Percentiles rank a stretch among this genome's conserved stretches.
Conservation (phyloP, 2,888 invertebrate species). For the Hirtodrosophila cameraria region DNA sequence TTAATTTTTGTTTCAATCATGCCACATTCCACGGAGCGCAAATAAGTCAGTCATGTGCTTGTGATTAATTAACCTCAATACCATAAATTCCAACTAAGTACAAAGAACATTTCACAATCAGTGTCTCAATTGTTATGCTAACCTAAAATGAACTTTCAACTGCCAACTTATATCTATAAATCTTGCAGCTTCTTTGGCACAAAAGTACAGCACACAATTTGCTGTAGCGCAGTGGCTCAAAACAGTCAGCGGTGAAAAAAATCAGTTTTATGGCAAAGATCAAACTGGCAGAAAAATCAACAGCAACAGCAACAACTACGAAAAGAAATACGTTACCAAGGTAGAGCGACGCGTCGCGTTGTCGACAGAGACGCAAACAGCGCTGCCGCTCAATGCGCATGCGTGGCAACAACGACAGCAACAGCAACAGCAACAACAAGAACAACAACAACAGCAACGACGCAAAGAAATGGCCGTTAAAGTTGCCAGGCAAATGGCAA, state of each 20-base stretch:
- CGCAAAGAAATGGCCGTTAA: constrained; percentile 75
- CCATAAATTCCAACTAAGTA: constrained; percentile 1
- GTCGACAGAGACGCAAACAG: constrained; percentile 27
- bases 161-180: constrained; percentile 43
- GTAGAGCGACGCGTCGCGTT: constrained; percentile 56
- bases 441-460: constrained; percentile 20
- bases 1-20: constrained; percentile 5
- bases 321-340: constrained; percentile 76
- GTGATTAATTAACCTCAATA: constrained; percentile 42
- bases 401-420: constrained; percentile 56
- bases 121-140: constrained; percentile 41
- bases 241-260: constrained; percentile 65
- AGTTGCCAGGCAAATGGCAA: constrained; percentile 75
- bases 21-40: constrained; percentile 19
- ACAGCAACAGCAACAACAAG: constrained; percentile 23
- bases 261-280: constrained; percentile 78
- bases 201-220: constrained; percentile 71
- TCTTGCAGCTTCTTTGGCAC: constrained; percentile 45
- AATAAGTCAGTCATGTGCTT: constrained; percentile 9
- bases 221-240: constrained; percentile 73
- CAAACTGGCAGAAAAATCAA: constrained; percentile 65
- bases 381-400: constrained; percentile 50
- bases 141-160: constrained; percentile 42
- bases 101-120: constrained; percentile 29
- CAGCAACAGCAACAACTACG: constrained; percentile 46